phyloP scores from a whole-genome alignment of 2,888 invertebrate species.

The Teleiodes luculella region DNA sequence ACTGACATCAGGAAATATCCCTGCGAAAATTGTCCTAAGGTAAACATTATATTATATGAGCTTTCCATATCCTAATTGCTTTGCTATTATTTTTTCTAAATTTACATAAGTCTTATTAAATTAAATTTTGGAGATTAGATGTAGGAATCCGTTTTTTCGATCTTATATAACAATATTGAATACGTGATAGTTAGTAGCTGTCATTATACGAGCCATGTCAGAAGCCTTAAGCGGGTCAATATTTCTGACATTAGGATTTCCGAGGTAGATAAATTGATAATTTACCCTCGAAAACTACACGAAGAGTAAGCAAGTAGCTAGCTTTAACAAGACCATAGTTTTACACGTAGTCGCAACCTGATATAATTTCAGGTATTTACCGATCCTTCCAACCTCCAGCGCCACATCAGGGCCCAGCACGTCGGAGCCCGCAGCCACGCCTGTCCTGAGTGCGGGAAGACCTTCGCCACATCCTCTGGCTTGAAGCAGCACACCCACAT shows the following conservation, averaged over 20 bases:
- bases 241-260: too few species aligned
- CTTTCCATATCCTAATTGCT: not conserved
- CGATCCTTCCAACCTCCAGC: conserved; percentile 97
- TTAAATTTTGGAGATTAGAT: too few species aligned
- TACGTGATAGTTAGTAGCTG: too few species aligned
- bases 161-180: too few species aligned
- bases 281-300: too few species aligned
- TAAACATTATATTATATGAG: conserved; percentile 47
- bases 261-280: too few species aligned
- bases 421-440: conserved; percentile 97
- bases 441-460: conserved; percentile 99
- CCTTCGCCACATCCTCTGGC: conserved; percentile 98
- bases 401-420: conserved; percentile 97
- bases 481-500: conserved; percentile 99
- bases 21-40: conserved; percentile 95
- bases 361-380: conserved; percentile 90
- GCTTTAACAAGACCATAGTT: not conserved
- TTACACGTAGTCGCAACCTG: conserved; percentile 59
- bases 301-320: not conserved
- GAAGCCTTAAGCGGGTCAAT: too few species aligned
- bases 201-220: too few species aligned
- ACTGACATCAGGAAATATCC: conserved; percentile 91
- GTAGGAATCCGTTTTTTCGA: too few species aligned
- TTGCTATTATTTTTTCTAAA: not conserved
- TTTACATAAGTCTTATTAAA: not conserved